A percentile compares a stretch with the other conserved stretches of the same genome.
Evolutionary conservation across 2,888 invertebrate genomes (phyloP).

Genomic region (Acrocyrtus sp.): DNA sequence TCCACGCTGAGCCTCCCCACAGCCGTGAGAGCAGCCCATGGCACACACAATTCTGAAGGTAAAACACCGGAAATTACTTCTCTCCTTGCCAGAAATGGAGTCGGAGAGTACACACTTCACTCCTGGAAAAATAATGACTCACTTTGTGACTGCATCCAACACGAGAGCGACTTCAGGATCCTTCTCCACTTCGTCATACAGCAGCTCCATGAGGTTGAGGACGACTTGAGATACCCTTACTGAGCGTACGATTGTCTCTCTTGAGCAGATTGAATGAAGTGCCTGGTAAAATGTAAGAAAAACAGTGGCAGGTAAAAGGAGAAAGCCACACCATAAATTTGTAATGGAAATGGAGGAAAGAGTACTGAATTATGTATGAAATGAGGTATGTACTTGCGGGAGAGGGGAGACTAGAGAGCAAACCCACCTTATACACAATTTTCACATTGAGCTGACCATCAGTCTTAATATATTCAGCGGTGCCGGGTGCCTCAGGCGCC

Average conservation of each 20-base stretch:
- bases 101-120: background rate
- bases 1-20: constrained; percentile 82
- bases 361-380: background rate
- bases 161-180: constrained; percentile 61
- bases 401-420: background rate
- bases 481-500: constrained; percentile 86
- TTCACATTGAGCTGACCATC: constrained; percentile 94
- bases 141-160: constrained; percentile 62
- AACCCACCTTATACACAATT: constrained; percentile 81
- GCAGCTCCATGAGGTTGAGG: constrained; percentile 88
- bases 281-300: constrained; percentile 75
- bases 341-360: background rate
- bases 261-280: constrained; percentile 84
- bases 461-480: constrained; percentile 90
- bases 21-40: constrained; percentile 95
- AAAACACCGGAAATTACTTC: constrained; percentile 14
- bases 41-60: constrained; percentile 80
- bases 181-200: constrained; percentile 75
- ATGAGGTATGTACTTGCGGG: background rate
- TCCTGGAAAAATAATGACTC: constrained; percentile 31
- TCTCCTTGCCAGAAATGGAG: background rate
- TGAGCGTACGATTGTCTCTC: constrained; percentile 85
- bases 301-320: no score
- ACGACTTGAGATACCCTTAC: constrained; percentile 92
- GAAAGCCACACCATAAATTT: constrained; percentile 1